phyloP scores from a whole-genome alignment of 1,140 invertebrate species.

The Drosophila tsacasi region DNA sequence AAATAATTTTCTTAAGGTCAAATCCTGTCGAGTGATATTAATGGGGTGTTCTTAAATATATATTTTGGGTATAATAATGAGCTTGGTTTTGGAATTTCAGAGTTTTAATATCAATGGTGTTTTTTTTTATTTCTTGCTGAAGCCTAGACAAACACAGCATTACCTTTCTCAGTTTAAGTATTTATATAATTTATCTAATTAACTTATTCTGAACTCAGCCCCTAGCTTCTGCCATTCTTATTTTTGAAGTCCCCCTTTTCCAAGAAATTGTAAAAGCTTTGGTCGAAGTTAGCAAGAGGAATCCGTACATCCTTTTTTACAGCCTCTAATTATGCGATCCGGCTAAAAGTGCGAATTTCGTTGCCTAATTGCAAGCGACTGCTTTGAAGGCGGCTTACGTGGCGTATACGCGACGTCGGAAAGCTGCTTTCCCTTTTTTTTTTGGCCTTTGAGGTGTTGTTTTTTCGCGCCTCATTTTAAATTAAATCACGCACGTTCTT shows the following conservation, averaged over 20 bases:
- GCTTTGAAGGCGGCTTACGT: constrained; percentile 17
- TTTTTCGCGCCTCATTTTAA: constrained; percentile 32
- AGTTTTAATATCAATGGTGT: background rate
- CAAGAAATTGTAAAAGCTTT: background rate
- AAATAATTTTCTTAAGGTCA: constrained; percentile 7
- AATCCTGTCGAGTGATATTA: background rate
- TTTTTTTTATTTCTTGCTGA: background rate
- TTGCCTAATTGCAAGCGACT: constrained; percentile 43
- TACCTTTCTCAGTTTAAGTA: background rate
- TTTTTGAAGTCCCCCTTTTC: background rate
- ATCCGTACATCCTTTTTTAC: background rate
- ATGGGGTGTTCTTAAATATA: no score
- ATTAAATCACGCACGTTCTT: constrained; percentile 48
- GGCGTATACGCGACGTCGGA: constrained; percentile 25
- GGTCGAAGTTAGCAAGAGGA: background rate
- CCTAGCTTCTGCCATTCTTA: no score
- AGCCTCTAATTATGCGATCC: constrained; percentile 44
- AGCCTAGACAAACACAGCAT: background rate
- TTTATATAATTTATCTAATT: constrained; percentile 45
- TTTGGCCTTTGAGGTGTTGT: constrained; percentile 19
- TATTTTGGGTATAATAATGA: no score
- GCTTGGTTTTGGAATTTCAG: background rate
- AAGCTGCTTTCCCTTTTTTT: constrained; percentile 12
- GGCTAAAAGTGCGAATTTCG: constrained; percentile 13
- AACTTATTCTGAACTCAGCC: constrained; percentile 27